These are phyloP conservation scores for Drosophila tani DNA, from an alignment of 1,140 invertebrate genomes.

Conservation along the genomic window DNA sequence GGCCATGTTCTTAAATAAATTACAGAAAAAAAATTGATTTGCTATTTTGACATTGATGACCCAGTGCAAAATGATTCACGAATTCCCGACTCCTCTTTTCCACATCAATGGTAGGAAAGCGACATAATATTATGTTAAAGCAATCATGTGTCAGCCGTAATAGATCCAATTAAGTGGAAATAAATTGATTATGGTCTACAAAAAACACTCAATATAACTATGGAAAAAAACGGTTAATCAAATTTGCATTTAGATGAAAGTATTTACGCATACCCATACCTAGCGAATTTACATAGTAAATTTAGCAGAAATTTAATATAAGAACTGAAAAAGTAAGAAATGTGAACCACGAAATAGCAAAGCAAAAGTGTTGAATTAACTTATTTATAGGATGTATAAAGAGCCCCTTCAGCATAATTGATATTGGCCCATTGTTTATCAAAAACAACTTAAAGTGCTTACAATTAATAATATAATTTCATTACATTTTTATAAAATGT, in stretches of 20 bases:
- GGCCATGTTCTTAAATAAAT: background rate
- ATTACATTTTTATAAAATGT: constrained; percentile 26
- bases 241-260: constrained; percentile 80
- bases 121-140: constrained; percentile 4
- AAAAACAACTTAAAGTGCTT: constrained; percentile 23
- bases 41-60: background rate
- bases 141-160: constrained; percentile 37
- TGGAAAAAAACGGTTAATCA: constrained; percentile 71
- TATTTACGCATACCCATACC: constrained; percentile 63
- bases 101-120: background rate
- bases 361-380: constrained; percentile 56
- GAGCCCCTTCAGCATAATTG: constrained; percentile 9
- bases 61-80: background rate
- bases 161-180: constrained; percentile 54
- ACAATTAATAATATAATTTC: constrained; percentile 29
- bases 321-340: constrained; percentile 16
- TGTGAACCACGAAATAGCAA: constrained; percentile 21
- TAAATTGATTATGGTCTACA: constrained; percentile 55
- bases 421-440: constrained; percentile 17
- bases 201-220: constrained; percentile 27
- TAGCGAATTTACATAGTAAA: constrained; percentile 83
- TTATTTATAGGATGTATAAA: constrained; percentile 60
- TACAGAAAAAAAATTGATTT: background rate
- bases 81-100: background rate
- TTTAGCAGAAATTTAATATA: constrained; percentile 55